Percentiles rank a stretch among this genome's conserved stretches.
Evolutionary conservation across 2,888 invertebrate genomes (phyloP).

Genomic region (Cepaea hortensis): DNA sequence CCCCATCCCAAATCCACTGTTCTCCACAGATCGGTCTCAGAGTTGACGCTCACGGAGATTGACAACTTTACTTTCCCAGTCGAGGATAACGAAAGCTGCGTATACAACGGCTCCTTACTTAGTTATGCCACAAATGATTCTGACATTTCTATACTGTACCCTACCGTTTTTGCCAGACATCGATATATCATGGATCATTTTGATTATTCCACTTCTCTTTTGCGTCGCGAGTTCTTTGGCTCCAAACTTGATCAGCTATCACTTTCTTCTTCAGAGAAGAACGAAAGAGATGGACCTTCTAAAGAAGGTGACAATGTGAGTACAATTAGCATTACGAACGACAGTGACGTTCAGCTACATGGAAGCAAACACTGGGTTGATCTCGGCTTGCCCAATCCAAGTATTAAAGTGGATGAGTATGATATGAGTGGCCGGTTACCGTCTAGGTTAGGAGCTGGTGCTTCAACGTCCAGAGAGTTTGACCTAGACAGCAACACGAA

Average conservation of each 20-base stretch:
- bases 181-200: not conserved
- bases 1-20: not conserved
- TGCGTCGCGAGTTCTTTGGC: not conserved
- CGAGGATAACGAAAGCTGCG: slow-evolving; percentile 22
- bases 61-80: slow-evolving; percentile 9
- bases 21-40: not conserved
- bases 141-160: not conserved
- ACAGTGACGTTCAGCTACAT: not conserved
- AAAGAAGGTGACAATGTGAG: too few species aligned
- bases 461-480: not conserved
- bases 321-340: not conserved
- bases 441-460: not conserved
- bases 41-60: not conserved
- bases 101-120: slow-evolving; percentile 38
- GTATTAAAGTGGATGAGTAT: not conserved
- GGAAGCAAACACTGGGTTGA: not conserved
- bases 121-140: slow-evolving; percentile 22
- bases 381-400: not conserved
- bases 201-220: not conserved
- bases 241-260: not conserved
- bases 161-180: not conserved
- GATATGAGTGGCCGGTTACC: not conserved
- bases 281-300: too few species aligned
- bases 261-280: slow-evolving; percentile 5
- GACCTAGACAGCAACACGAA: slow-evolving; percentile 12